Percentiles rank a stretch among this genome's conserved stretches.
These are phyloP conservation scores for Antennarius striatus DNA, from an alignment of 2,113 vertebrate genomes.

Conservation along the genomic window DNA sequence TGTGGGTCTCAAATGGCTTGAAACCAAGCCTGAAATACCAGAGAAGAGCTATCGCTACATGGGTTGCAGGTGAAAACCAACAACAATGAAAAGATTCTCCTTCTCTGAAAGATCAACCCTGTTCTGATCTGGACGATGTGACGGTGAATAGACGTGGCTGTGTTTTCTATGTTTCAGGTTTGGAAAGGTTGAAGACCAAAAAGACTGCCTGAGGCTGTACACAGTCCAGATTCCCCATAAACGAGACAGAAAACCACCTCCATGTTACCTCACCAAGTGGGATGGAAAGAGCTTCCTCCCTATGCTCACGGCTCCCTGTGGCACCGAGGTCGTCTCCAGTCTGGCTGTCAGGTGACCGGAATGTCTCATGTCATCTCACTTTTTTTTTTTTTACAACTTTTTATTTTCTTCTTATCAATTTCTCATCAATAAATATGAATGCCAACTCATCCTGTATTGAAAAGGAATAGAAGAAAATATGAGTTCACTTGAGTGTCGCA, in stretches of 20 bases:
- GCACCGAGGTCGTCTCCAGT: constrained; percentile 89
- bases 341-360: constrained; percentile 85
- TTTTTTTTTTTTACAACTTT: too few relatives aligned
- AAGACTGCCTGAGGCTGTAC: constrained; percentile 85
- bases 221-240: constrained; percentile 96
- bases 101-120: neutral
- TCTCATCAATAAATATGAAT: too few relatives aligned
- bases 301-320: constrained; percentile 88
- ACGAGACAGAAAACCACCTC: constrained; percentile 86
- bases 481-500: too few relatives aligned
- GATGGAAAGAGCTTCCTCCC: constrained; percentile 89
- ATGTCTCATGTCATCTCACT: too few relatives aligned
- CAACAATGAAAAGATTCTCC: neutral
- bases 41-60: constrained; percentile 89
- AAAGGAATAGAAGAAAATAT: too few relatives aligned
- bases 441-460: too few relatives aligned
- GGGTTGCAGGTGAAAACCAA: constrained; percentile 84
- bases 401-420: too few relatives aligned
- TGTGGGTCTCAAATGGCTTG: constrained; percentile 85
- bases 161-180: constrained; percentile 78
- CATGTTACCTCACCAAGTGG: constrained; percentile 97
- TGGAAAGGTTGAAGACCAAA: constrained; percentile 86
- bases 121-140: neutral
- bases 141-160: neutral
- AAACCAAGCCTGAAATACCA: constrained; percentile 84